Percentiles rank a stretch among this genome's conserved stretches.
Conservation (phyloP, 2,113 vertebrate genomes). For the Dinomys branickii region DNA sequence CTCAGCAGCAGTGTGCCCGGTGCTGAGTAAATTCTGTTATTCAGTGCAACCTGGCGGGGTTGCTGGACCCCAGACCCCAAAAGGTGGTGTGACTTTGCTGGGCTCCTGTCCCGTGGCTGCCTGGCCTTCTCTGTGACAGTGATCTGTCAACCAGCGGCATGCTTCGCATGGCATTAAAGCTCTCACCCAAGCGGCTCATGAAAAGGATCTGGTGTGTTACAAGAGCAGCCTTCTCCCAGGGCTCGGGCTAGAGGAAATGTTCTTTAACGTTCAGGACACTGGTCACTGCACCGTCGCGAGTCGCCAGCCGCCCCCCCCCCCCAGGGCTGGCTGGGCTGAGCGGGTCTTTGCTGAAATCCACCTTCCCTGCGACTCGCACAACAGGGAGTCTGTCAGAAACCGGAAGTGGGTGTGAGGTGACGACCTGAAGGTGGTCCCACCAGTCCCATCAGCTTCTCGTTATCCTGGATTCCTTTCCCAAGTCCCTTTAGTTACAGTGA, state of each 20-base stretch:
- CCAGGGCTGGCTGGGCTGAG: too few relatives aligned
- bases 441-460: background rate
- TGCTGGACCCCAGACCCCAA: background rate
- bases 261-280: background rate
- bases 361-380: fast-evolving
- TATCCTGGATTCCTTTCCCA: background rate
- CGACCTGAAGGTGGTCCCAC: background rate
- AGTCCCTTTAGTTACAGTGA: background rate
- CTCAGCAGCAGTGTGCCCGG: background rate
- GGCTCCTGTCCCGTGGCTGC: background rate
- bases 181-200: background rate
- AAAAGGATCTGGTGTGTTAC: background rate
- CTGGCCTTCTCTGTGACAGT: background rate
- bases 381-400: background rate
- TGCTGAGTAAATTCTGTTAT: constrained; percentile 32
- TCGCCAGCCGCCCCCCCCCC: too few relatives aligned
- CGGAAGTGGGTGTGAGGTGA: too few relatives aligned
- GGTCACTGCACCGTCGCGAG: too few relatives aligned
- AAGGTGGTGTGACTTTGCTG: background rate
- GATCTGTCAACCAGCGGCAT: background rate
- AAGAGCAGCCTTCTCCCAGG: background rate
- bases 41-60: constrained; percentile 17
- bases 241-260: background rate
- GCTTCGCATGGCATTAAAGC: background rate
- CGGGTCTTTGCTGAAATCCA: background rate